A percentile compares a stretch with the other conserved stretches of the same genome.
Evolutionary conservation across 35 echinoderm and acorn worm genomes (phyloP).

Genomic region (Eucidaris tribuloides): DNA sequence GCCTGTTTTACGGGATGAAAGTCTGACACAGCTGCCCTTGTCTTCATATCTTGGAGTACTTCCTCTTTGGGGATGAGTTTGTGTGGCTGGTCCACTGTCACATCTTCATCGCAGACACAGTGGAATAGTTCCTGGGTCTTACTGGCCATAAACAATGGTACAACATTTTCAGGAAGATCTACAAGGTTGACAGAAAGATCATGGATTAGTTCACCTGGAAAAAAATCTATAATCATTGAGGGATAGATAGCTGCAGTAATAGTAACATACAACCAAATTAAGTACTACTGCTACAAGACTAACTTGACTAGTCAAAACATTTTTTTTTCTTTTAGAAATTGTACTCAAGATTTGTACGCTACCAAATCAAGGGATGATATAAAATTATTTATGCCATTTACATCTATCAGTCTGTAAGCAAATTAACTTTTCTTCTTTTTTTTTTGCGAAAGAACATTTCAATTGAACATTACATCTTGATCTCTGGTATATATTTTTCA

Average conservation of each 20-base stretch:
- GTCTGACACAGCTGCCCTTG: conserved; percentile 89
- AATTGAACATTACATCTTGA: too few species aligned
- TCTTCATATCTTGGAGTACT: conserved; percentile 92
- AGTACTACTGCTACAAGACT: background rate
- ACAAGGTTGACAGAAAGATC: too few species aligned
- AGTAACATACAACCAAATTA: background rate
- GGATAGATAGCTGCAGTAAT: background rate
- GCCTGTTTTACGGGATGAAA: conserved; percentile 86
- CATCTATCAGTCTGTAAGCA: too few species aligned
- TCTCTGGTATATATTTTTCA: too few species aligned
- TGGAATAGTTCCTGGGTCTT: conserved; percentile 93
- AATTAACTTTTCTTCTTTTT: too few species aligned
- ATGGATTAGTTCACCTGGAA: background rate
- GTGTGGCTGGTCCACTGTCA: conserved; percentile 76
- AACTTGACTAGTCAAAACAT: background rate
- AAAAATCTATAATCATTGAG: background rate
- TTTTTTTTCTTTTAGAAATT: too few species aligned
- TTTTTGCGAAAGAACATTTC: too few species aligned
- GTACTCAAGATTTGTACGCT: too few species aligned
- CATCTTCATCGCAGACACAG: conserved; percentile 78
- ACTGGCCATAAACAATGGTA: conserved; percentile 76
- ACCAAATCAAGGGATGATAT: too few species aligned
- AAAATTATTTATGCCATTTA: too few species aligned
- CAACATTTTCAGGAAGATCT: conserved; percentile 12
- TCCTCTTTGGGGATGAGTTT: conserved; percentile 83